phyloP scores from a whole-genome alignment of 37 sponge, comb jelly and placozoan species.

The Corticium candelabrum region DNA sequence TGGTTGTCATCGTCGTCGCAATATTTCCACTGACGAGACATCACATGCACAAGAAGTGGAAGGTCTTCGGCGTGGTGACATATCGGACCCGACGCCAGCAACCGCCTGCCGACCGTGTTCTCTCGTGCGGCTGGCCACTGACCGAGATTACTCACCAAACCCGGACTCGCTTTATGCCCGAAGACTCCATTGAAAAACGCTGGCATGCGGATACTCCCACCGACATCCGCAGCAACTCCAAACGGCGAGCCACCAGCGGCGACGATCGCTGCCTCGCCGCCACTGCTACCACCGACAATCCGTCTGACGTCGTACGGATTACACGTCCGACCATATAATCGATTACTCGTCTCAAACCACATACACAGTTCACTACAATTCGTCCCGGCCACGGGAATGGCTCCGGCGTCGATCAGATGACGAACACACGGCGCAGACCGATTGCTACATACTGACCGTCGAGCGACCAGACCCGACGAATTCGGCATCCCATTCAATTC shows the following conservation, averaged over 20 bases:
- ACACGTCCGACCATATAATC: slow-evolving; percentile 45
- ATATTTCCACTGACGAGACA: slow-evolving; percentile 16
- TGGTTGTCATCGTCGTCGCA: no score
- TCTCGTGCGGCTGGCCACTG: slow-evolving; percentile 14
- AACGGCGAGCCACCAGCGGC: slow-evolving; percentile 26
- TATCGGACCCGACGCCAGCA: slow-evolving; percentile 28
- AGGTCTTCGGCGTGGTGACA: slow-evolving; percentile 46
- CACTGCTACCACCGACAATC: slow-evolving; percentile 46
- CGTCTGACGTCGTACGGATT: slow-evolving; percentile 53
- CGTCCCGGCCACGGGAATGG: slow-evolving; percentile 39
- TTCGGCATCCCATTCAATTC: slow-evolving; percentile 31
- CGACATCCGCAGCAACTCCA: slow-evolving; percentile 54
- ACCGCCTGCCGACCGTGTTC: slow-evolving; percentile 6
- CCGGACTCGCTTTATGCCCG: slow-evolving; percentile 52
- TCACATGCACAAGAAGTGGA: slow-evolving; percentile 27
- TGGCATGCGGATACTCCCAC: slow-evolving; percentile 71
- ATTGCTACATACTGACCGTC: slow-evolving; percentile 17
- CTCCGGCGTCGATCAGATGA: slow-evolving; percentile 41
- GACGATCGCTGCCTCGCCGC: slow-evolving; percentile 56
- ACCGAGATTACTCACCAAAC: slow-evolving; percentile 22
- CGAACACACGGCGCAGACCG: slow-evolving; percentile 35
- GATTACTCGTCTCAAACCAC: slow-evolving; percentile 50
- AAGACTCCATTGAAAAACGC: slow-evolving; percentile 51
- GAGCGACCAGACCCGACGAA: slow-evolving; percentile 29
- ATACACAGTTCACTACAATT: slow-evolving; percentile 50